Base-by-base conservation (phyloP, 2,113 vertebrate genomes). In the Psilopsiagon aurifrons region DNA sequence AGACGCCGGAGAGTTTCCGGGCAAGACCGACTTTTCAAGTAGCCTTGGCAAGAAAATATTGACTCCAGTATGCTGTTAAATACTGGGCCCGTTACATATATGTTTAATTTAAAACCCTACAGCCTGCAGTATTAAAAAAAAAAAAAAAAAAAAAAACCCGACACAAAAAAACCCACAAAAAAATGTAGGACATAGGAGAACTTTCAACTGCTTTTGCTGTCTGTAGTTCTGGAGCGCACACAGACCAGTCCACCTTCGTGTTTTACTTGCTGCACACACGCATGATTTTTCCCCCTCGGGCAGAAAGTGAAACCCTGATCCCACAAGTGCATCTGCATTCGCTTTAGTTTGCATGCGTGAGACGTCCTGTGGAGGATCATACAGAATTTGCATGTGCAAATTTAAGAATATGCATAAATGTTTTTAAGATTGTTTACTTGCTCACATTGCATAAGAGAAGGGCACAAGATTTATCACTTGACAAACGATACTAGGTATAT, bases 331-430 rank as follows among this genome's bases (percentile, higher is more conserved):
- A 27, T 49, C 5, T 44, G 18, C 7, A 7, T 91, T 92, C 57
- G 31, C 1, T 5, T 75, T 41, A 28, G 31, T 94, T n/a, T 52
- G 41, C 27, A 23, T 47, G 23, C 1, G 0, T 54, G 28, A 63
- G 13, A 52, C 0, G 1, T 62, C 44, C 41, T 37, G 3, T 0
- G 29, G 46, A 69, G 69, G 27, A 64, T n/a, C 11, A 29, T 17
- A 31, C 14, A 11, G 27, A 77, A 20, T 94, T 44, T 67, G 19
- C n/a, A 8, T 35, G 27, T 62, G 37, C 33, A 85, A 63, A 74
- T 87, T 52, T 46, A 28, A 51, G 44, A 78, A 22, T 41, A 35
- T 15, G 16, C 17, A 49, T 60, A 57, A 23, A 25, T 35, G 28
- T 23, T 91, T 86, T 63, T 41, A 17, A 0, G 18, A 17, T 37